A percentile compares a stretch with the other conserved stretches of the same genome.
phyloP scores from a whole-genome alignment of 2,797 vertebrate species.

The Chaenodraco wilsoni region DNA sequence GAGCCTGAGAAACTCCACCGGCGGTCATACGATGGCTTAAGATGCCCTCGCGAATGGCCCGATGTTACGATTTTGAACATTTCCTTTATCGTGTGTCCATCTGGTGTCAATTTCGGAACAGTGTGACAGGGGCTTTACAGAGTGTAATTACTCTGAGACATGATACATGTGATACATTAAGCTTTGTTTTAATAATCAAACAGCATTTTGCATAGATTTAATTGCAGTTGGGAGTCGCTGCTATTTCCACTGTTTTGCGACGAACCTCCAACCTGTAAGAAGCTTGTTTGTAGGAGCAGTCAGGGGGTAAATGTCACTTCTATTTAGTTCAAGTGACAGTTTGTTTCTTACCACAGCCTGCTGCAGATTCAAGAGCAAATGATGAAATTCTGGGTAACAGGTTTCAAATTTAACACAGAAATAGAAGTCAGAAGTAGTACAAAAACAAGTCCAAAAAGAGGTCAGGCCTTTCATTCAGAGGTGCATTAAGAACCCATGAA shows the following conservation, averaged over 20 bases:
- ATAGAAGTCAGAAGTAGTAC: constrained; percentile 18
- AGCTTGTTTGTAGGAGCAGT: constrained; percentile 18
- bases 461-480: constrained; percentile 4
- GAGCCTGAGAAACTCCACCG: too few species aligned
- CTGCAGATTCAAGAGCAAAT: constrained; percentile 32
- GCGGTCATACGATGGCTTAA: too few species aligned
- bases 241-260: not conserved
- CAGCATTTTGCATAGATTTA: not conserved
- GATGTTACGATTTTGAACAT: too few species aligned
- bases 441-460: not conserved
- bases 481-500: not conserved
- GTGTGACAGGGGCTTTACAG: too few species aligned
- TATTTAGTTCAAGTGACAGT: constrained; percentile 20
- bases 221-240: not conserved
- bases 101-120: too few species aligned
- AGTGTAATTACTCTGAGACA: not conserved
- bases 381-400: constrained; percentile 52
- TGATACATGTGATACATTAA: not conserved
- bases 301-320: constrained; percentile 39
- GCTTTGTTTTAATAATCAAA: not conserved
- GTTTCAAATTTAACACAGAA: constrained; percentile 24
- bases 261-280: not conserved
- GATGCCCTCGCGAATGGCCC: too few species aligned
- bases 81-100: too few species aligned
- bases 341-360: constrained; percentile 22